Base-by-base conservation (phyloP, 2,888 invertebrate genomes). In the Lumbricus terrestris region DNA sequence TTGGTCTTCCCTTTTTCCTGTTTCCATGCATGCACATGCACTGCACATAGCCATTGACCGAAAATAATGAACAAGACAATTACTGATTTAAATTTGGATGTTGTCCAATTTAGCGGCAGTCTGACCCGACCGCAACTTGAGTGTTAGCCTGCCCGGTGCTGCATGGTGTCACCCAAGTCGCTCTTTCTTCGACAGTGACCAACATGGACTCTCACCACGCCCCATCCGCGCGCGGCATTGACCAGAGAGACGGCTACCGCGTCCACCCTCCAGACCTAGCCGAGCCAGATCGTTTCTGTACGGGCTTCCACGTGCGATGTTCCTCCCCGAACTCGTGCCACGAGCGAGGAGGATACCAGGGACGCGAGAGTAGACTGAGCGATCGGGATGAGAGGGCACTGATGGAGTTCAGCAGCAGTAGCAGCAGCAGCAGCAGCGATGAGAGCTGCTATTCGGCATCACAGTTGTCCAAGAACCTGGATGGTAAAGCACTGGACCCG, bases 391-490 rank as follows among this genome's bases (percentile, higher is more conserved):
- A 83, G 33, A 37, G 37, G 20, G 35, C 35, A 16, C 34, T 35
- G 85, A 85, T 85, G 85, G 37, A 35, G 35, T 34, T 34, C 34
- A 34, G 34, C 35, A 85, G 35, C 85, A 35, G 85, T 29, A 34
- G 85, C 35, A 85, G 85, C 85, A 85, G 85, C 85, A 85, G 85
- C 35, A 85, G 85, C 85, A 85, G 85, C 35, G 85, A 85, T 16
- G 85, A 85, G 11, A 85, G 85, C 16, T 35, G 37, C 85, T 85
- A 37, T 15, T 85, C 85, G 11, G 35, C 37, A 85, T 37, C 85
- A n/a, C 29, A 13, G 29, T n/a, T 13, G 16, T 69, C 69, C 2
- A 69, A 69, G 69, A 69, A n/a, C n/a, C 69, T 11, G 29, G n/a
- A 0, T n/a, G 69, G 69, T 69, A 29, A 69, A 69, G 29, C 69